phyloP scores from a whole-genome alignment of 1,140 invertebrate species.

The Trichonephila clavipes region DNA sequence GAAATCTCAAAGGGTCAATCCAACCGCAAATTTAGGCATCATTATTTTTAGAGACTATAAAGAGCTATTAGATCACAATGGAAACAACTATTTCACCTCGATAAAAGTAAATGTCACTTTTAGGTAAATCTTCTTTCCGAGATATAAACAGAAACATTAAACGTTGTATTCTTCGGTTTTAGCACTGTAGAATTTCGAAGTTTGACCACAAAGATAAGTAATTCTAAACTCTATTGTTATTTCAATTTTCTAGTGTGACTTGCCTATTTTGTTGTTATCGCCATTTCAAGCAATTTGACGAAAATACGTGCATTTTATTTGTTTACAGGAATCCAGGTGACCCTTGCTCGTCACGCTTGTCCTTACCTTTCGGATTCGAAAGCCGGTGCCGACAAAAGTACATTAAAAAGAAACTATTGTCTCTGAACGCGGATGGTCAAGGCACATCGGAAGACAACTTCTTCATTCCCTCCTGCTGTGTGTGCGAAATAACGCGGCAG shows the following conservation, averaged over 20 bases:
- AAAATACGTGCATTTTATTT: conserved; percentile 26
- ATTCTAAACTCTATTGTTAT: neutral
- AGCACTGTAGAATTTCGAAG: neutral
- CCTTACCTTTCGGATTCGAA: conserved; percentile 88
- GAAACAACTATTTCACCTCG: neutral
- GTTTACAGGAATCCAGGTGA: conserved; percentile 71
- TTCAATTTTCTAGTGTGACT: neutral
- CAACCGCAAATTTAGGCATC: no score
- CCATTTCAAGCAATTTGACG: neutral
- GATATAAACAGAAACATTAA: neutral
- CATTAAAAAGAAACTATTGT: conserved; percentile 92
- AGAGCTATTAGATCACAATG: neutral
- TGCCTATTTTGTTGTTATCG: neutral
- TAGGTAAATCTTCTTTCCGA: neutral
- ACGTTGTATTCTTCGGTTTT: neutral
- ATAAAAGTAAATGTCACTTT: neutral
- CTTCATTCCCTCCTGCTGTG: conserved; percentile 94
- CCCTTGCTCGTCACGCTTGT: conserved; percentile 74
- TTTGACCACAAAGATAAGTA: neutral
- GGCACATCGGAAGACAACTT: conserved; percentile 91
- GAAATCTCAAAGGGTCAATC: no score
- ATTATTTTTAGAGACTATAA: no score
- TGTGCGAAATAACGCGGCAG: conserved; percentile 81
- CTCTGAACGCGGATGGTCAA: conserved; percentile 89
- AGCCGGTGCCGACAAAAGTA: conserved; percentile 93